Percentiles rank a stretch among this genome's conserved stretches.
These are phyloP conservation scores for Botia almorhae DNA, from an alignment of 2,797 vertebrate species.

Conservation along the genomic window DNA sequence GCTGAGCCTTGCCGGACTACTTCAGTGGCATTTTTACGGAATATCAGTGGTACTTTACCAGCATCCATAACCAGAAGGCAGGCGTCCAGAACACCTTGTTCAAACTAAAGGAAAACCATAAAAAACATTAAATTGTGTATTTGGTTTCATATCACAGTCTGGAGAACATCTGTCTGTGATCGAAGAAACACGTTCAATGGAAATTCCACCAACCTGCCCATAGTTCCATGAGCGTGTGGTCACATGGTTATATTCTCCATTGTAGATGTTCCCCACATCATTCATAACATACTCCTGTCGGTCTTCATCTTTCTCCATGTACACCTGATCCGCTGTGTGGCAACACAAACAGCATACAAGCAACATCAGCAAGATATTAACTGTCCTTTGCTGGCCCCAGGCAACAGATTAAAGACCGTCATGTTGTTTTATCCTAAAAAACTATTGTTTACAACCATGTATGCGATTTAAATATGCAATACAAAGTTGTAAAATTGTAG, in stretches of 20 bases:
- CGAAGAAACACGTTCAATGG: not conserved
- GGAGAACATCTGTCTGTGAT: not conserved
- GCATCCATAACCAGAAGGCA: conserved; percentile 88
- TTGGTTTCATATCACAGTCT: too few relatives aligned
- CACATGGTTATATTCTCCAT: conserved; percentile 5
- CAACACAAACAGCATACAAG: not conserved
- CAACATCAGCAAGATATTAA: not conserved
- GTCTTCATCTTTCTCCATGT: conserved; percentile 15
- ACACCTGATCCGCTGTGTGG: conserved; percentile 43
- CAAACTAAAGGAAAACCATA: conserved; percentile 77
- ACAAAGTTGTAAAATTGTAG: not conserved
- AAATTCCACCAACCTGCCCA: conserved; percentile 37
- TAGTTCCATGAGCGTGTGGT: conserved; percentile 47
- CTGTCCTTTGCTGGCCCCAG: not conserved
- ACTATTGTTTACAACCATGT: too few relatives aligned
- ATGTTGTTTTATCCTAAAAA: not conserved
- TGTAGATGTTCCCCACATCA: conserved; percentile 36
- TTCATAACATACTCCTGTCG: conserved; percentile 52
- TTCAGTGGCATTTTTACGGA: conserved; percentile 81
- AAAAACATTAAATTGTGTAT: not conserved
- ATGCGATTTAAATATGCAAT: too few relatives aligned
- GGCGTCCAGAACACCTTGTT: conserved; percentile 82
- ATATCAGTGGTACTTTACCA: conserved; percentile 81
- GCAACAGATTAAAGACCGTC: not conserved
- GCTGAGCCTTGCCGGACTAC: conserved; percentile 85